Conservation (phyloP, 2,888 invertebrate genomes). For the Drosophila incognita region DNA sequence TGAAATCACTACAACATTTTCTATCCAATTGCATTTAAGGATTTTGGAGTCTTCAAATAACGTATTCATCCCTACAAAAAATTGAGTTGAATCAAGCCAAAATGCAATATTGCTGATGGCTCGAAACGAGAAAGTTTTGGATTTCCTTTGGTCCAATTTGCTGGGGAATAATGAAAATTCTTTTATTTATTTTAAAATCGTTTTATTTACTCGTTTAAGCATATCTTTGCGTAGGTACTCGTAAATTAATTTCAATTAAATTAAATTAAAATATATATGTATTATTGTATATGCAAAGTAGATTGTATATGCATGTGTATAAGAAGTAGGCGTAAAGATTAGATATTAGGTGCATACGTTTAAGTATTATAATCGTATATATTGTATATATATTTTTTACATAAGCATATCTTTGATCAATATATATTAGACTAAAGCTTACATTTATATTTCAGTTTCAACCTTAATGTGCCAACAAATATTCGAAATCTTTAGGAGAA, state of each 20-base stretch:
- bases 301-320: slow-evolving; percentile 48
- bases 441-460: slow-evolving; percentile 56
- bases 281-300: slow-evolving; percentile 33
- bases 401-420: slow-evolving; percentile 71
- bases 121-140: neutral
- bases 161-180: neutral
- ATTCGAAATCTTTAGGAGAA: slow-evolving; percentile 75
- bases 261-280: slow-evolving; percentile 48
- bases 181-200: slow-evolving; percentile 53
- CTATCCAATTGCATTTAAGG: neutral
- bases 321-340: slow-evolving; percentile 33
- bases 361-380: slow-evolving; percentile 23
- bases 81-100: neutral
- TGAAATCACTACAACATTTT: neutral
- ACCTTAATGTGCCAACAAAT: slow-evolving; percentile 68
- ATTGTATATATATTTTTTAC: slow-evolving; percentile 49
- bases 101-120: neutral
- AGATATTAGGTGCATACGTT: slow-evolving; percentile 44
- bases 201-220: slow-evolving; percentile 59
- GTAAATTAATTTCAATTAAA: slow-evolving; percentile 61
- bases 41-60: neutral
- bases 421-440: slow-evolving; percentile 65
- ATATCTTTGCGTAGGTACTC: slow-evolving; percentile 60
- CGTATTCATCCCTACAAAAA: neutral
- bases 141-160: neutral